Evolutionary conservation across 2,113 vertebrate genomes (phyloP), one percentile per base, ranked within the genome.

Genomic region (Callospermophilus lateralis): DNA sequence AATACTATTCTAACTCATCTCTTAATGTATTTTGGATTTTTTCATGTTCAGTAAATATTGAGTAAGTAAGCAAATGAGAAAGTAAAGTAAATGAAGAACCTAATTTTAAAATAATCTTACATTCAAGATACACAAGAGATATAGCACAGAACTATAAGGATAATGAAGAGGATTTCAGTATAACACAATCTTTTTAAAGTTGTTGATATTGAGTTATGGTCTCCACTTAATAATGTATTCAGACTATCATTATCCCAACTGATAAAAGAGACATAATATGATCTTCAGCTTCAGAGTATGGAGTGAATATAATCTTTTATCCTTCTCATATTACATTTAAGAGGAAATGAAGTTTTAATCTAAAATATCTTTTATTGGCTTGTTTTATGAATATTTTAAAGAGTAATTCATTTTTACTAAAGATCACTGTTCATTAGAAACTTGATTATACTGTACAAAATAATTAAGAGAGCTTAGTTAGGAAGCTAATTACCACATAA

Each of bases 31-130:
- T 34, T 94, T 76, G 4, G 15, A 63, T 80, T 78, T 81, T 70
- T 89, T 67, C 39, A 34, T 91, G 15, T 37, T 93, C 2, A n/a
- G 72, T 79, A 92, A 79, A 67, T 90, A 37, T 26, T 89, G 19
- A 93, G 67, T 85, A 93, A 93, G 39, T 92, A 80, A 95, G 81
- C 45, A 86, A 65, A 84, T 89, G 42, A 87, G 42, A 24, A 32
- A 92, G 16, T 76, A 11, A 81, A 80, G 67, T 58, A 89, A 45
- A 65, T 89, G 8, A 51, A 22, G 11, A 39, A 39, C 15, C 68
- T 96, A 48, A 76, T 86, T 53, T 80, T 76, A 89, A 78, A 73
- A 73, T 42, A 92, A 32, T 74, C 68, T 67, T 97, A 37, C 32
- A n/a, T 84, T 24, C 19, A 67, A 78, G 84, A 55, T 80, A 34